Evolutionary conservation across 2,797 vertebrate genomes (phyloP).

Genomic region (Anguilla obscura): DNA sequence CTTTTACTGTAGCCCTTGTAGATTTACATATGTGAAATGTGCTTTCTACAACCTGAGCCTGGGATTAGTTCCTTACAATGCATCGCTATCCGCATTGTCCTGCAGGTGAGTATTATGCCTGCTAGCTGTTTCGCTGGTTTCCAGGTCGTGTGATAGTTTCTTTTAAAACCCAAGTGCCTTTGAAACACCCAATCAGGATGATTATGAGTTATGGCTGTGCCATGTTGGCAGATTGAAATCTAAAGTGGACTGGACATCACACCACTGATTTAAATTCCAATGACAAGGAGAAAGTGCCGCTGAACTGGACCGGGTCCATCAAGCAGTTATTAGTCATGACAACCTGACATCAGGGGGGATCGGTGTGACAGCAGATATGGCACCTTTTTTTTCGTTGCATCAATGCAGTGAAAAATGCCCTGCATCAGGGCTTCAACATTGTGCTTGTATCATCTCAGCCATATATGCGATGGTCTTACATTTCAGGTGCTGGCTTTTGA

Average conservation of each 20-base stretch:
- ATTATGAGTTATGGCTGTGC: constrained; percentile 13
- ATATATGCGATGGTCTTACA: background rate
- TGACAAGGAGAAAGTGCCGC: background rate
- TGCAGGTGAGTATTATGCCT: background rate
- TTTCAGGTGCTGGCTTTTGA: background rate
- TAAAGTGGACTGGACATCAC: constrained; percentile 2
- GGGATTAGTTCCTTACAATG: background rate
- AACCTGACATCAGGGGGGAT: background rate
- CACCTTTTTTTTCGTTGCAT: background rate
- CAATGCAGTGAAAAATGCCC: background rate
- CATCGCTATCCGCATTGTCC: background rate
- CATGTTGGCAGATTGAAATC: constrained; percentile 19
- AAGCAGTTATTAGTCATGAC: no score
- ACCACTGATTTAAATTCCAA: background rate
- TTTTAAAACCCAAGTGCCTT: background rate
- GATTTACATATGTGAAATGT: background rate
- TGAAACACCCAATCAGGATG: background rate
- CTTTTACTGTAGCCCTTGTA: background rate
- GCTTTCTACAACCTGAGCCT: background rate
- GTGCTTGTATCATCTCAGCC: constrained; percentile 13
- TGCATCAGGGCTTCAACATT: background rate
- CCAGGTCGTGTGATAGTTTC: background rate
- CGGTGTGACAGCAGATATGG: background rate
- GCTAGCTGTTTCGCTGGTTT: background rate
- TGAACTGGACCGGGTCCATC: background rate